Evolutionary conservation across 37 sponge, comb jelly and placozoan species (phyloP), one percentile per base, ranked within the genome.

Genomic region (Petrosia ficiformis): DNA sequence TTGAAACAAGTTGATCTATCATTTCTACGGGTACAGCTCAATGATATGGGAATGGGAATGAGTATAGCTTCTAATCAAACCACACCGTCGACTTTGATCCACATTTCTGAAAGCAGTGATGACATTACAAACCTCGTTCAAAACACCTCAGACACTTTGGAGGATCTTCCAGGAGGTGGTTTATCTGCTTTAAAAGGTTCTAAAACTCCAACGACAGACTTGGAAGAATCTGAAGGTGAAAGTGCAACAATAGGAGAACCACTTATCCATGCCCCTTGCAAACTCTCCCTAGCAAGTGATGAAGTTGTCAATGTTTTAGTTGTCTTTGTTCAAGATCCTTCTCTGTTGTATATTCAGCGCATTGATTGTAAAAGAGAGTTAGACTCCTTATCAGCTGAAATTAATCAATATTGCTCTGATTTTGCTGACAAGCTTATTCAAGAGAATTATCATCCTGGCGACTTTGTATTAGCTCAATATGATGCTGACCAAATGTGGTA

Each of bases 381-480:
- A 1, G 39, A 66, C 32, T 41, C 37, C 0, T 83, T 93, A 41
- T 74, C 68, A 41, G 48, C 26, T 4, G 91, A 90, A 36, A 86
- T 90, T 11, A 60, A 77, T 21, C 80, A 85, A 56, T 89, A 87
- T 59, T 87, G 89, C 38, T 38, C 80, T 14, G 81, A 70, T 35
- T 66, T 71, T 54, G 65, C 75, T 37, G 61, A 73, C 24, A 38
- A 63, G 10, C 44, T 36, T 11, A 40, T 33, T 25, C 85, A 60
- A 19, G 42, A 79, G 4, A 25, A 5, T 4, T 84, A 79, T 39
- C 71, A 41, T 6, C 24, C 70, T 39, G 94, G 89, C 14, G 90
- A 82, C 58, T 84, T 82, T 75, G 86, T 85, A 2, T 71, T 93
- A 38, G 86, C 89, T 2, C 81, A 79, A 37, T 82, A 61, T 38